Evolutionary conservation across 2,888 invertebrate genomes (phyloP).

Genomic region (Diaprepes abbreviatus): DNA sequence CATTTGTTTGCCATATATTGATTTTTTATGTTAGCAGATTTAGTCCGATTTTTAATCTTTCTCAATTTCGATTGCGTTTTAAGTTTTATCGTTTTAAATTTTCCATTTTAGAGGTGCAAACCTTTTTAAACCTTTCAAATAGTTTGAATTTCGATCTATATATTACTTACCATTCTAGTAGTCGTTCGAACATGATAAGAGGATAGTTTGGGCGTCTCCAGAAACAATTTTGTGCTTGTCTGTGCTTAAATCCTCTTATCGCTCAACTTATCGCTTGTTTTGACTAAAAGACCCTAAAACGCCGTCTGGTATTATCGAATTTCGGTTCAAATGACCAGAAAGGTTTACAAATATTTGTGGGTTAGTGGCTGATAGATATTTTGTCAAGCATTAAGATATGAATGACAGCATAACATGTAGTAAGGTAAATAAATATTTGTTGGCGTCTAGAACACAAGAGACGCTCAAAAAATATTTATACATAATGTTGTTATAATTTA

Average conservation of each 20-base stretch:
- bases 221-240: conserved; percentile 17
- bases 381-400: conserved; percentile 9
- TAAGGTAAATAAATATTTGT: too few species aligned
- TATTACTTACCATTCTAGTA: neutral
- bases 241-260: conserved; percentile 36
- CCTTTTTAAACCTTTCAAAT: neutral
- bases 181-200: conserved; percentile 6
- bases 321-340: conserved; percentile 9
- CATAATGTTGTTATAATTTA: too few species aligned
- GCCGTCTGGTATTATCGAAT: conserved; percentile 21
- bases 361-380: neutral
- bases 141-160: neutral
- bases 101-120: neutral
- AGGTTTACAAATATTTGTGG: conserved; percentile 24
- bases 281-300: conserved; percentile 31
- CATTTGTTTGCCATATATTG: too few species aligned
- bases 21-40: too few species aligned
- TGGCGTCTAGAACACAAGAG: too few species aligned
- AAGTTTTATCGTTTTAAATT: neutral
- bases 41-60: too few species aligned
- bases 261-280: conserved; percentile 24
- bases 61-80: too few species aligned
- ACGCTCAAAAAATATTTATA: too few species aligned
- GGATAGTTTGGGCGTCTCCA: conserved; percentile 15
- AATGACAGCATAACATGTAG: neutral